Percentiles rank a stretch among this genome's conserved stretches.
Evolutionary conservation across 2,888 invertebrate genomes (phyloP).

Genomic region (Beris chalybata): DNA sequence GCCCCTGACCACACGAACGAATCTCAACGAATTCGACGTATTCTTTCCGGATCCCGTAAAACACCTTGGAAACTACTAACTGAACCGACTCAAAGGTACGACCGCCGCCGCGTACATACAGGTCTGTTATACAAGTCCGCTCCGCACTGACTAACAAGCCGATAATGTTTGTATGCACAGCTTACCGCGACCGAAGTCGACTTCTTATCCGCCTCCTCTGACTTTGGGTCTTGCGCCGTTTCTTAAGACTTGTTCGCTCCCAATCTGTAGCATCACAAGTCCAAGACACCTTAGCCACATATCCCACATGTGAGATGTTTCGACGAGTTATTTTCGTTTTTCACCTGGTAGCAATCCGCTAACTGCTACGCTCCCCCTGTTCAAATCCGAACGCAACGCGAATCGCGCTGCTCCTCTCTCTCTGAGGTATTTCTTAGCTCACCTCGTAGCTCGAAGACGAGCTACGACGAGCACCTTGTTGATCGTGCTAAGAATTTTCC

Average conservation of each 20-base stretch:
- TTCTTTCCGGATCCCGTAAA: conserved; percentile 18
- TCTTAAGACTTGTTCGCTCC: conserved; percentile 18
- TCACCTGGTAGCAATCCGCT: conserved; percentile 12
- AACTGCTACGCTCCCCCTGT: background rate
- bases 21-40: conserved; percentile 9
- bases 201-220: conserved; percentile 34
- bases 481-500: conserved; percentile 9
- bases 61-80: no score
- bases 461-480: conserved; percentile 3
- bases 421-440: background rate
- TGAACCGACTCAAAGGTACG: no score
- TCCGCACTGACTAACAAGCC: conserved; percentile 36
- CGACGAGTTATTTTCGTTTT: conserved; percentile 13
- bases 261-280: conserved; percentile 9
- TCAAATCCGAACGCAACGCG: background rate
- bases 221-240: conserved; percentile 28
- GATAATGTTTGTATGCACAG: conserved; percentile 33
- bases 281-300: conserved; percentile 10
- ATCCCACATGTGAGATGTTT: conserved; percentile 9
- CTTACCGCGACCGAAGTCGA: conserved; percentile 19
- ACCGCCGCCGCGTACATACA: conserved; percentile 20
- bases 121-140: conserved; percentile 31
- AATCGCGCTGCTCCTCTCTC: background rate
- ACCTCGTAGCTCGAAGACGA: background rate
- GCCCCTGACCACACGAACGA: background rate